A percentile compares a stretch with the other conserved stretches of the same genome.
phyloP scores from a whole-genome alignment of 1,140 invertebrate genomes.

The Tenebrio molitor region DNA sequence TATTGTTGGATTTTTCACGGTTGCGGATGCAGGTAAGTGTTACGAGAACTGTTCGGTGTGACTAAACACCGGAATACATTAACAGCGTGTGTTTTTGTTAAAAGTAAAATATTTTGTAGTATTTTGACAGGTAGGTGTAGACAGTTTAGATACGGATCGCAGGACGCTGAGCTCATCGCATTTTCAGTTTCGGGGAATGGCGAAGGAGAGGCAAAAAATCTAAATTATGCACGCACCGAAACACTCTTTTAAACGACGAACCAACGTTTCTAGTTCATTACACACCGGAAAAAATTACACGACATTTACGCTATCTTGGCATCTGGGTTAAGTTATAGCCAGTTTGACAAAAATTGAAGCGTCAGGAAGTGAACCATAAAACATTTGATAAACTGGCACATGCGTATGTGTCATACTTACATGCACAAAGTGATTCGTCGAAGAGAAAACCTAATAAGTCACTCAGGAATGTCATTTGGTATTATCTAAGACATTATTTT shows the following conservation, averaged over 20 bases:
- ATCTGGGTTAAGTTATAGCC: too few species aligned
- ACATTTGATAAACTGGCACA: too few species aligned
- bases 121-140: constrained; percentile 49
- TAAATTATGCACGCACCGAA: background rate
- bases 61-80: constrained; percentile 40
- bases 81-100: constrained; percentile 41
- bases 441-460: too few species aligned
- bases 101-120: constrained; percentile 46
- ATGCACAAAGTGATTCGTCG: too few species aligned
- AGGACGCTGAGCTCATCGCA: constrained; percentile 3
- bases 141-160: constrained; percentile 34
- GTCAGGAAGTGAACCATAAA: too few species aligned
- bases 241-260: background rate
- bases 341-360: too few species aligned
- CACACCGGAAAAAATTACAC: too few species aligned
- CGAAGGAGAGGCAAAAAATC: constrained; percentile 9
- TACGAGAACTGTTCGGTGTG: constrained; percentile 31
- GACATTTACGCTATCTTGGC: too few species aligned
- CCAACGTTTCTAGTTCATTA: too few species aligned
- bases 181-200: constrained; percentile 3
- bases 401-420: too few species aligned
- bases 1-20: background rate
- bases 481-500: too few species aligned
- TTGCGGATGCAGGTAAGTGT: constrained; percentile 14
- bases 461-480: too few species aligned